These are phyloP conservation scores for Hipposideros armiger DNA, from an alignment of 2,113 vertebrate genomes.

Conservation along the genomic window DNA sequence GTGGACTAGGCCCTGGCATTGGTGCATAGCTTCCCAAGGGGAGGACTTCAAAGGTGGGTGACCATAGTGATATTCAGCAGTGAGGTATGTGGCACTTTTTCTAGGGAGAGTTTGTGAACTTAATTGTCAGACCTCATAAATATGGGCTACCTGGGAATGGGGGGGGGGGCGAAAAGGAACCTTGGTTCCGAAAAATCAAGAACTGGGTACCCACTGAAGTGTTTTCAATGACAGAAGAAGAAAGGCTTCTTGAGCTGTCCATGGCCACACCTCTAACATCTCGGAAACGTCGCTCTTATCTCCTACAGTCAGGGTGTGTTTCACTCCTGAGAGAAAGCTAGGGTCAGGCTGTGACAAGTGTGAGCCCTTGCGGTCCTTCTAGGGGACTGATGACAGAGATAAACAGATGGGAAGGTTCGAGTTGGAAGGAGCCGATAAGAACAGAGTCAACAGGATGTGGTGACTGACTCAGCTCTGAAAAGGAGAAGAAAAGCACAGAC, in stretches of 20 bases:
- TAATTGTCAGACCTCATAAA: too few species aligned
- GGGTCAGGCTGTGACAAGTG: fast-evolving
- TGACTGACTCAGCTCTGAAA: fast-evolving
- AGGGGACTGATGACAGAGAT: not conserved
- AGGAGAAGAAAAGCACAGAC: not conserved
- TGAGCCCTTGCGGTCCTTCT: fast-evolving
- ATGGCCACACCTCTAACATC: fast-evolving
- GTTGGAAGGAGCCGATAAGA: not conserved
- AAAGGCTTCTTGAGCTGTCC: fast-evolving
- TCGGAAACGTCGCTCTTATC: not conserved
- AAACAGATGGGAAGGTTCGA: not conserved
- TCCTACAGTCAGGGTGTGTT: fast-evolving
- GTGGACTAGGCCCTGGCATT: too few species aligned
- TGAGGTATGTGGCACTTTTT: too few species aligned
- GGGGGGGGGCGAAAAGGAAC: fast-evolving
- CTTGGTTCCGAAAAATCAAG: fast-evolving
- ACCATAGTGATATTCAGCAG: too few species aligned
- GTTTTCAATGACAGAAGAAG: not conserved
- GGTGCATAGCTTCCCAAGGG: too few species aligned
- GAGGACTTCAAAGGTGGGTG: too few species aligned
- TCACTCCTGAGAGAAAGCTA: not conserved
- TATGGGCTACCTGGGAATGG: too few species aligned
- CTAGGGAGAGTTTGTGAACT: too few species aligned
- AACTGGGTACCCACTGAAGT: fast-evolving
- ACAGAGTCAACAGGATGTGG: not conserved